Evolutionary conservation across 1,140 invertebrate species (phyloP).

Genomic region (Tribolium madens): DNA sequence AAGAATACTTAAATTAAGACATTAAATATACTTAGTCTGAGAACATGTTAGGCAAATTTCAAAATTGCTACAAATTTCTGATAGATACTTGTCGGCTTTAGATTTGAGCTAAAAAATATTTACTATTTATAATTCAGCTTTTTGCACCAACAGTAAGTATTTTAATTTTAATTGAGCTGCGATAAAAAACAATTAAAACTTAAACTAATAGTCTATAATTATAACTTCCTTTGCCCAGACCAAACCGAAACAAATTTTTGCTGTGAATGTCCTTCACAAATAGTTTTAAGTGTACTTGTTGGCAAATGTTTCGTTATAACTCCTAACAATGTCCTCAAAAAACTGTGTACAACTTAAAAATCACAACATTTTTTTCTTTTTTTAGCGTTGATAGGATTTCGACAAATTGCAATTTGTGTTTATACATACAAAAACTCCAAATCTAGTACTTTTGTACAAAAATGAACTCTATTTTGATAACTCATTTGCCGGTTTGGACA

Average conservation of each 20-base stretch:
- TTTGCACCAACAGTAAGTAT: not conserved
- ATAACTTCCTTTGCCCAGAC: not conserved
- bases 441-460: conserved; percentile 7
- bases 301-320: not conserved
- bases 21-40: no score
- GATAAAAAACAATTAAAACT: not conserved
- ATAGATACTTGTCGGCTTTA: no score
- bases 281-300: conserved; percentile 28
- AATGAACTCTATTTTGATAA: conserved; percentile 35
- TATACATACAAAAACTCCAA: not conserved
- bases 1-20: not conserved
- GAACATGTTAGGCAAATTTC: no score
- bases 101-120: no score
- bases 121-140: no score
- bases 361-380: not conserved
- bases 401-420: no score
- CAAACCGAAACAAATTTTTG: not conserved
- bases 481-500: conserved; percentile 32
- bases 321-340: not conserved
- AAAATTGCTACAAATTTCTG: no score
- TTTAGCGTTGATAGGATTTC: no score
- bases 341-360: not conserved
- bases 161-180: not conserved
- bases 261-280: not conserved
- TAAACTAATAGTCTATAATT: not conserved